Percentiles rank a stretch among this genome's conserved stretches.
Evolutionary conservation across 1,140 invertebrate genomes (phyloP).

Genomic region (Drosophila kepulauana): DNA sequence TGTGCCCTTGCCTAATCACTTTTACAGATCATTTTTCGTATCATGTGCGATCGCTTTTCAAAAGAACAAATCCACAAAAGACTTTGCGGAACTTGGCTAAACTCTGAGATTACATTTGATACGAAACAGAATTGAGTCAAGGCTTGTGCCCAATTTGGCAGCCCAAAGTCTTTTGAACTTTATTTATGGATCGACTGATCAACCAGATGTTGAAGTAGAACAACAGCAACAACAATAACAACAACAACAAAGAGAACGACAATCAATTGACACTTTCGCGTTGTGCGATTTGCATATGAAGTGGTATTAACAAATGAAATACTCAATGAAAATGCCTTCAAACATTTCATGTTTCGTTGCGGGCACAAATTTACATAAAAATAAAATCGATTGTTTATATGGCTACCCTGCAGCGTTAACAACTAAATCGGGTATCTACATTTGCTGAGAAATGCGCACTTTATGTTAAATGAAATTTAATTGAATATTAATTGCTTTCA

Average conservation of each 20-base stretch:
- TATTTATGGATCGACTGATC: constrained; percentile 3
- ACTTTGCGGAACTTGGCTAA: constrained; percentile 19
- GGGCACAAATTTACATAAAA: constrained; percentile 30
- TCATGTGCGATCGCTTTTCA: constrained; percentile 10
- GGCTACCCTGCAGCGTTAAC: neutral
- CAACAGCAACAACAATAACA: neutral
- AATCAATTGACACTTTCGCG: constrained; percentile 51
- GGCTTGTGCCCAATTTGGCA: constrained; percentile 24
- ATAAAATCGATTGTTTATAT: constrained; percentile 14
- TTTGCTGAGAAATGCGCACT: neutral
- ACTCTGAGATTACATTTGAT: constrained; percentile 10
- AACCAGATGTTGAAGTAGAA: neutral
- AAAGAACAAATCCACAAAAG: neutral
- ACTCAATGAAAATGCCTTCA: constrained; percentile 45
- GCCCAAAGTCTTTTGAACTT: constrained; percentile 15
- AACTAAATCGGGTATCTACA: neutral
- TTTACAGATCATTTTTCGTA: neutral
- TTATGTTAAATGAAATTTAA: neutral
- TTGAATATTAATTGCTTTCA: neutral
- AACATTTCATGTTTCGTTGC: constrained; percentile 17
- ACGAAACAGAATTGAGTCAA: constrained; percentile 21
- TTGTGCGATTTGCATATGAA: constrained; percentile 45
- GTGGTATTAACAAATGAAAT: constrained; percentile 16
- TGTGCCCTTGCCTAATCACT: constrained; percentile 10
- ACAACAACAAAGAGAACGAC: constrained; percentile 27